A percentile compares a stretch with the other conserved stretches of the same genome.
Evolutionary conservation across 1,140 invertebrate species (phyloP).

Genomic region (Harpegnathos saltator): DNA sequence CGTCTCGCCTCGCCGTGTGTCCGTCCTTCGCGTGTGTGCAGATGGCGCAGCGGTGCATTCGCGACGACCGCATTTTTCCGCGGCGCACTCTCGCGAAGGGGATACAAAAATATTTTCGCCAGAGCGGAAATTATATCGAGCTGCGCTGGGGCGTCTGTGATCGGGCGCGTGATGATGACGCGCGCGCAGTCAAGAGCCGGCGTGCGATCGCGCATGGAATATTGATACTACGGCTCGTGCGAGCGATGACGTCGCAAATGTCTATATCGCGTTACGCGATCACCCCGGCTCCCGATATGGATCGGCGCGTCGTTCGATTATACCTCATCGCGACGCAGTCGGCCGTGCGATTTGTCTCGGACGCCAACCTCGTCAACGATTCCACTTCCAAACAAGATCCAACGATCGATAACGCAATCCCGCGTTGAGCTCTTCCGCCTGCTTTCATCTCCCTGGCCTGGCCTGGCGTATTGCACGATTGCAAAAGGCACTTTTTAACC

Average conservation of each 20-base stretch:
- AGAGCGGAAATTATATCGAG: conserved; percentile 13
- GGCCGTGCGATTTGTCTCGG: conserved; percentile 14
- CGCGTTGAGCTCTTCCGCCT: no score
- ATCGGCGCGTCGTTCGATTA: conserved; percentile 65
- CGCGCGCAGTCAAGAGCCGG: neutral
- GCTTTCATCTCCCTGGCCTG: no score
- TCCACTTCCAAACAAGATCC: neutral
- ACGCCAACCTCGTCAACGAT: neutral
- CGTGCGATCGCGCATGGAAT: conserved; percentile 19
- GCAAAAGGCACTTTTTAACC: neutral
- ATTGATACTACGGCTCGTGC: conserved; percentile 54
- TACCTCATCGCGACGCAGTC: conserved; percentile 26
- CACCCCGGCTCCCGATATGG: conserved; percentile 57
- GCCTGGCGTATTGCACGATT: neutral
- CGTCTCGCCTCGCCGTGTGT: conserved; percentile 25
- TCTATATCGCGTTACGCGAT: conserved; percentile 52
- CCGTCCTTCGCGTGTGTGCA: neutral
- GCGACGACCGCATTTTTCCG: conserved; percentile 51
- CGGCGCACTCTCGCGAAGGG: neutral
- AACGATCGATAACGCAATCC: neutral
- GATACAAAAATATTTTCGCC: conserved; percentile 61
- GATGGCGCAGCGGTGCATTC: neutral
- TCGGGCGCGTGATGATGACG: neutral
- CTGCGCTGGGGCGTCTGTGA: neutral
- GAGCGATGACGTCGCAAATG: conserved; percentile 48